Evolutionary conservation across 2,797 vertebrate species (phyloP).

Genomic region (Thamnophis elegans): DNA sequence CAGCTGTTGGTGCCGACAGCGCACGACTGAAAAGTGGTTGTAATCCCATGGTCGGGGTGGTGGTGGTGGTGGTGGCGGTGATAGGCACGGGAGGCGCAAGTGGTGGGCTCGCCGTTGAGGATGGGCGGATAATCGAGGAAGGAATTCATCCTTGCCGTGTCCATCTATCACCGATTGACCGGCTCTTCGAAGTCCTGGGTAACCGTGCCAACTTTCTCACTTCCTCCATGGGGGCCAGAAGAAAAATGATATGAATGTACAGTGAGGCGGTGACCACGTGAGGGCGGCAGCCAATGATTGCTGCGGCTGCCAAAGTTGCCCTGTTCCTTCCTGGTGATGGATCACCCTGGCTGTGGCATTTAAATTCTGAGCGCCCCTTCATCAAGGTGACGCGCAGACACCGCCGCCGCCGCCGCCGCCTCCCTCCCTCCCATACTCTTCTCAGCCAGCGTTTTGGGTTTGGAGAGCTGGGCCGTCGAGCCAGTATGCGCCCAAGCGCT

Average conservation of each 20-base stretch:
- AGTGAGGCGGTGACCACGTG: conserved; percentile 71
- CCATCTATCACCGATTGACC: conserved; percentile 78
- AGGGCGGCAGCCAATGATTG: conserved; percentile 86
- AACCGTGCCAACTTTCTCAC: conserved; percentile 90
- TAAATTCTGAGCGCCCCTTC: conserved; percentile 90
- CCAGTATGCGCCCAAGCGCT: conserved; percentile 41
- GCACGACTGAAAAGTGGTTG: conserved; percentile 90
- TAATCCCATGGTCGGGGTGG: conserved; percentile 90
- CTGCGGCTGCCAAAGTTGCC: conserved; percentile 77
- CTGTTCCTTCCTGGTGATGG: conserved; percentile 80
- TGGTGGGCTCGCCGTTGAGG: conserved; percentile 85
- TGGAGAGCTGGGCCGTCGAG: conserved; percentile 25
- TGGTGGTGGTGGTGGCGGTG: conserved; percentile 17
- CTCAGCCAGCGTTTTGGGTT: conserved; percentile 20
- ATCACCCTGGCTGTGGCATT: conserved; percentile 91
- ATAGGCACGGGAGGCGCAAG: conserved; percentile 86
- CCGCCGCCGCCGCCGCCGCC: conserved; percentile 42
- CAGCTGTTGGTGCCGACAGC: conserved; percentile 88
- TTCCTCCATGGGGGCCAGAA: conserved; percentile 81
- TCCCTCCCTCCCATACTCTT: neutral
- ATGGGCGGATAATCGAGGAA: conserved; percentile 90
- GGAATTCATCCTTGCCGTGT: conserved; percentile 93
- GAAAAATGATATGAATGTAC: conserved; percentile 90
- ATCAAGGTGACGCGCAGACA: conserved; percentile 81
- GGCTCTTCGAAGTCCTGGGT: conserved; percentile 73